These are phyloP conservation scores for Engystomops pustulosus DNA, from an alignment of 2,113 vertebrate genomes.

Conservation along the genomic window DNA sequence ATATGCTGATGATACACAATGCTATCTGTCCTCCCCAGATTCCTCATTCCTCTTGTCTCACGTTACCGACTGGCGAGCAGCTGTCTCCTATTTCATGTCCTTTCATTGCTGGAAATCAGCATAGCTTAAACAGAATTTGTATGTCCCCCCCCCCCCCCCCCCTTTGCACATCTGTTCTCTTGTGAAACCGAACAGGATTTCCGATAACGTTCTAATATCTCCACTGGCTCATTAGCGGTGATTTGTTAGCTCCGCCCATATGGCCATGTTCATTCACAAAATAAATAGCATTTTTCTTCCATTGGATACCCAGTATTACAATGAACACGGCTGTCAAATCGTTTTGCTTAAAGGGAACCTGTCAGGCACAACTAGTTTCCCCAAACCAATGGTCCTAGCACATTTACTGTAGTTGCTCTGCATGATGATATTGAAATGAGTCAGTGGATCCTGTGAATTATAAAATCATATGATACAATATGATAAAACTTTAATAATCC, in stretches of 20 bases:
- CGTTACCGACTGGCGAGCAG: background rate
- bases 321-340: too few relatives aligned
- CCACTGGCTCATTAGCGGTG: background rate
- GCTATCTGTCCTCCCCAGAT: constrained; percentile 16
- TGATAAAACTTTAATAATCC: too few relatives aligned
- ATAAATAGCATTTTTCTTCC: background rate
- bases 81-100: constrained; percentile 12
- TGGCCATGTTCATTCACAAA: background rate
- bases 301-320: too few relatives aligned
- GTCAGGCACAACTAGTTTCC: too few relatives aligned
- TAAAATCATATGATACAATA: too few relatives aligned
- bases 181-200: background rate
- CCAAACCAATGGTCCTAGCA: too few relatives aligned
- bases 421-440: too few relatives aligned
- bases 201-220: background rate
- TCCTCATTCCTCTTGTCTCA: background rate
- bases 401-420: too few relatives aligned
- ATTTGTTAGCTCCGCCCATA: constrained; percentile 1
- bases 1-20: constrained; percentile 22
- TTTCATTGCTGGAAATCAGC: constrained; percentile 17
- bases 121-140: constrained; percentile 13
- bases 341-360: too few relatives aligned
- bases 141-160: background rate
- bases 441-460: too few relatives aligned
- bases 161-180: background rate